phyloP scores from a whole-genome alignment of 2,797 vertebrate species.

The Hydrocynus forskahlii region DNA sequence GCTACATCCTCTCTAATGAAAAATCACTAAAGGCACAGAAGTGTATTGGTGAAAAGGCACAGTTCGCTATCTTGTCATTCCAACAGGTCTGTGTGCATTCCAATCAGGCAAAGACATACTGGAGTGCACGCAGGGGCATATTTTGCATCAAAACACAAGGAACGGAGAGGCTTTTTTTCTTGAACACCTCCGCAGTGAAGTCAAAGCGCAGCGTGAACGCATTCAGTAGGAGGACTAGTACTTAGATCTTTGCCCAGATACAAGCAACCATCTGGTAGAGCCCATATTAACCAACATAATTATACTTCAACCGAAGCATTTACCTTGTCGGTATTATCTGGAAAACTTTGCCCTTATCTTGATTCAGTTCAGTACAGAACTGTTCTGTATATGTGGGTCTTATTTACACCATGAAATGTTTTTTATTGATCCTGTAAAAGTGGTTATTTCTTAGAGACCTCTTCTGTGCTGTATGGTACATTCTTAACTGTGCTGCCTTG shows the following conservation, averaged over 20 bases:
- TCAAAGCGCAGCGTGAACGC: slow-evolving; percentile 25
- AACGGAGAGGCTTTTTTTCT: slow-evolving; percentile 15
- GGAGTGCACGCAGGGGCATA: background rate
- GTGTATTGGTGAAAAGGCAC: slow-evolving; percentile 47
- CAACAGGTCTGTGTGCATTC: slow-evolving; percentile 19
- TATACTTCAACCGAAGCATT: background rate
- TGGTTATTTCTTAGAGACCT: background rate
- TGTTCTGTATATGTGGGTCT: background rate
- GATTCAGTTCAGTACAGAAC: background rate
- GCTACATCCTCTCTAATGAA: slow-evolving; percentile 47
- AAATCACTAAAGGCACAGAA: slow-evolving; percentile 44
- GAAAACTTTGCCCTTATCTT: slow-evolving; percentile 9
- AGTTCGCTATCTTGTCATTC: slow-evolving; percentile 24
- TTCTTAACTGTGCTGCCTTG: background rate
- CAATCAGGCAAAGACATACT: slow-evolving; percentile 1
- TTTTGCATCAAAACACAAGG: slow-evolving; percentile 31
- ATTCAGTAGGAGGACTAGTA: slow-evolving; percentile 36
- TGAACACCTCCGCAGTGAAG: slow-evolving; percentile 37
- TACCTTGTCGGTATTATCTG: background rate
- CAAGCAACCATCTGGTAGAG: slow-evolving; percentile 25
- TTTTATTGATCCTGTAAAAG: background rate
- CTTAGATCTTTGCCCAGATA: slow-evolving; percentile 31
- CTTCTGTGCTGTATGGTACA: background rate
- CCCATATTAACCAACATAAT: slow-evolving; percentile 24
- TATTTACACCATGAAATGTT: background rate